phyloP scores from a whole-genome alignment of 2,113 vertebrate genomes.

The Chaetura pelagica region DNA sequence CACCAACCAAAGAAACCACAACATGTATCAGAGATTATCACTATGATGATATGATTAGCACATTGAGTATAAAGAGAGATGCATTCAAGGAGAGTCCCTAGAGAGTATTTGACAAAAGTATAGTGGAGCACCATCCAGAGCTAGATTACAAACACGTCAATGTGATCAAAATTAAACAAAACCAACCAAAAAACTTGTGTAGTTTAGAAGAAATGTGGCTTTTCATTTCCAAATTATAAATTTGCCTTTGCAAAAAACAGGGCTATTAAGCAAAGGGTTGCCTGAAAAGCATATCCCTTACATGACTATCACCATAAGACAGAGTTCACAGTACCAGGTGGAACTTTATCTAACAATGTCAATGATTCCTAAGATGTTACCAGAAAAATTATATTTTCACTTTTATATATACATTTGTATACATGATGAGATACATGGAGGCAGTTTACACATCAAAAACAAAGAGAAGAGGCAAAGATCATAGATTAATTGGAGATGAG shows the following conservation, averaged over 20 bases:
- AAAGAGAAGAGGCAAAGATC: background rate
- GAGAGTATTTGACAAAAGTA: background rate
- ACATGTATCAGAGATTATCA: background rate
- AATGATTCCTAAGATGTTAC: background rate
- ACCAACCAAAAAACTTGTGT: background rate
- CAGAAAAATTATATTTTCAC: background rate
- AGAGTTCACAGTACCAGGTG: background rate
- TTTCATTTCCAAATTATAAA: background rate
- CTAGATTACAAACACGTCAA: background rate
- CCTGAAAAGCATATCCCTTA: background rate
- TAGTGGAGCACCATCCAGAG: background rate
- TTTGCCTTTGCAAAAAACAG: background rate
- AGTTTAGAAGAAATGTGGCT: background rate
- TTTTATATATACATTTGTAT: background rate
- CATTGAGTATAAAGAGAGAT: background rate
- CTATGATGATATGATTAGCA: background rate
- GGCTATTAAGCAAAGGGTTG: background rate
- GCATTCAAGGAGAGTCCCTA: background rate
- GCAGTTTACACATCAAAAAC: background rate
- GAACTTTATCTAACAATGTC: background rate
- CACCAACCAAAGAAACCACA: background rate
- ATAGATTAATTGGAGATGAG: background rate
- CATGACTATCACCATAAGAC: background rate
- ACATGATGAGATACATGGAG: background rate
- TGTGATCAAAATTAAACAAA: background rate